Base-by-base conservation (phyloP, 64 coral and sea anemone species). In the Trachythela sp. region DNA sequence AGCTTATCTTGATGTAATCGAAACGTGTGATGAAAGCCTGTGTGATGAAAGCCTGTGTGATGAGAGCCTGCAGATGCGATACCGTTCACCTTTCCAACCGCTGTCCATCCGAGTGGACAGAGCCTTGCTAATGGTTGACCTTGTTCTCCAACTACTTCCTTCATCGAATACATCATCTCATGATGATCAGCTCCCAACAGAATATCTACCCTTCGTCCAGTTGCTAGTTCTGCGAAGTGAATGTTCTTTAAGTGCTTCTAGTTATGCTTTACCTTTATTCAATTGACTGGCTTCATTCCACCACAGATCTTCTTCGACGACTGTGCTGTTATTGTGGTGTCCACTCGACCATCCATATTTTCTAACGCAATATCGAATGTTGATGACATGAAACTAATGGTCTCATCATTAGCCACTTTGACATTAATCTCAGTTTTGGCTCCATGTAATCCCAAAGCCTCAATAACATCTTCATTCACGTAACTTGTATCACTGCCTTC, bases 401-500 rank as follows among this genome's bases (percentile, higher is more conserved):
- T 80, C 20, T 80, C 75, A 90, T 90, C 52, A 39, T 90, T 90
- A 51, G 88, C 88, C 49, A 90, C 89, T 64, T 90, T 90, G 33
- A 85, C 89, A 85, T 54, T 90, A 67, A 90, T 56, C 52, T 32
- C 49, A 43, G 54, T 64, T 77, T 43, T 85, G 31, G 35, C 59
- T 37, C 83, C 89, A 13, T 85, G 83, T 40, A 85, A 77, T 39
- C 80, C 54, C 58, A 90, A 85, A 39, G 60, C 49, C 68, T 90
- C 80, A 13, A 87, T 39, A 49, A 94, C 92, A 83, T 94, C 88
- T 77, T 94, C 85, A 84, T 94, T 94, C 8, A 88, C 52, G 67
- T 92, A 92, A 60, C 85, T 92, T 64, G 86, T 88, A 33, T 33
- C n/a, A n/a, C n/a, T n/a, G n/a, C n/a, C n/a, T n/a, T n/a, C n/a